Evolutionary conservation across 2,888 invertebrate species (phyloP).

Genomic region (Phengaris arion): DNA sequence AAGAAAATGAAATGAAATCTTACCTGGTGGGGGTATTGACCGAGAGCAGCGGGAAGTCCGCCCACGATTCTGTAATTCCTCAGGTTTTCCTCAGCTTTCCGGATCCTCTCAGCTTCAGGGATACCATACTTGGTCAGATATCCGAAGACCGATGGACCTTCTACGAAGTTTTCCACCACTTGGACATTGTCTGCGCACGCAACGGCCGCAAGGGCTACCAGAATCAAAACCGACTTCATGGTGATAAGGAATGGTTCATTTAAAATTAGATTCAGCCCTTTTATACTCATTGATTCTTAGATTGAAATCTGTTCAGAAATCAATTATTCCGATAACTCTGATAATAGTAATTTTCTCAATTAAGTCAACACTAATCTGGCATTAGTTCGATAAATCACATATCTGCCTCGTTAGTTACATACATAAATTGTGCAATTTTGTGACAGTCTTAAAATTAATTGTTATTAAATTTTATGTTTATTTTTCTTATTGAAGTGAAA

Average conservation of each 20-base stretch:
- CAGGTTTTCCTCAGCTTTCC: slow-evolving; percentile 41
- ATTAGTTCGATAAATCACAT: neutral
- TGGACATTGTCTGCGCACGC: slow-evolving; percentile 32
- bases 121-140: slow-evolving; percentile 46
- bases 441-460: neutral
- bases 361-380: neutral
- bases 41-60: slow-evolving; percentile 45
- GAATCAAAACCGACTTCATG: slow-evolving; percentile 41
- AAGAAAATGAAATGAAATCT: neutral
- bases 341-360: slow-evolving; percentile 1
- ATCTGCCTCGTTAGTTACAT: neutral
- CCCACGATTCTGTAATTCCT: slow-evolving; percentile 48
- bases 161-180: slow-evolving; percentile 37
- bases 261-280: slow-evolving; percentile 7
- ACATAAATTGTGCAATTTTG: neutral
- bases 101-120: slow-evolving; percentile 46
- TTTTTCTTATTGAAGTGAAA: no score
- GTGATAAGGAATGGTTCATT: slow-evolving; percentile 7
- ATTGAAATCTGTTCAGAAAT: slow-evolving; percentile 6
- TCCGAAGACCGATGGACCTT: slow-evolving; percentile 36
- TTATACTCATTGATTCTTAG: slow-evolving; percentile 8
- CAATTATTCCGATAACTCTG: slow-evolving; percentile 21
- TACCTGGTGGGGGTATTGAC: slow-evolving; percentile 50
- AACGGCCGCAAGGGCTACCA: slow-evolving; percentile 39
- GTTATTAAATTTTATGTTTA: neutral